These are phyloP conservation scores for Patiria miniata DNA, from an alignment of 35 echinoderm and acorn worm species.

Conservation along the genomic window DNA sequence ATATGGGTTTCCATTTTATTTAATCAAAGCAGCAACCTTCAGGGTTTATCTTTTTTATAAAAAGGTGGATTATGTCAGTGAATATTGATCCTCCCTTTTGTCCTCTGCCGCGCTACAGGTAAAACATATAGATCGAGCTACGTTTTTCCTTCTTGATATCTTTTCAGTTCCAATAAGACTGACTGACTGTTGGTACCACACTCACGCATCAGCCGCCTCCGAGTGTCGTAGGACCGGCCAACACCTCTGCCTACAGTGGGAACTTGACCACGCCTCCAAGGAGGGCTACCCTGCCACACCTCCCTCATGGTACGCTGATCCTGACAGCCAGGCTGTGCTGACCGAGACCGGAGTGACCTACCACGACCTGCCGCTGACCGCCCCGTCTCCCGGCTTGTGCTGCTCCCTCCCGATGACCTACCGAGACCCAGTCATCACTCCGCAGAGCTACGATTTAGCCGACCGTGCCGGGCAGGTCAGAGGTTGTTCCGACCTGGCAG, in stretches of 20 bases:
- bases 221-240: background rate
- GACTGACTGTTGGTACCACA: no score
- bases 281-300: background rate
- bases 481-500: background rate
- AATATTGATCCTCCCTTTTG: no score
- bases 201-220: background rate
- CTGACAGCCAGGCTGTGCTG: background rate
- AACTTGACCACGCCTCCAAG: background rate
- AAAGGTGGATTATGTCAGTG: no score
- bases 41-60: no score
- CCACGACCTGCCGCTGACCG: background rate
- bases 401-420: background rate
- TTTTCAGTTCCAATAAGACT: no score
- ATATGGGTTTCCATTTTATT: no score
- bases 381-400: background rate
- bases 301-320: background rate
- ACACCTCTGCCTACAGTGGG: background rate
- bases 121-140: no score
- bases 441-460: background rate
- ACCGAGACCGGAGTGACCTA: background rate
- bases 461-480: background rate
- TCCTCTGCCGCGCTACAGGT: no score
- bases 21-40: no score
- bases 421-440: background rate
- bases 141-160: no score